Base-by-base conservation (phyloP, 2,888 invertebrate species). In the Syrphus vitripennis region DNA sequence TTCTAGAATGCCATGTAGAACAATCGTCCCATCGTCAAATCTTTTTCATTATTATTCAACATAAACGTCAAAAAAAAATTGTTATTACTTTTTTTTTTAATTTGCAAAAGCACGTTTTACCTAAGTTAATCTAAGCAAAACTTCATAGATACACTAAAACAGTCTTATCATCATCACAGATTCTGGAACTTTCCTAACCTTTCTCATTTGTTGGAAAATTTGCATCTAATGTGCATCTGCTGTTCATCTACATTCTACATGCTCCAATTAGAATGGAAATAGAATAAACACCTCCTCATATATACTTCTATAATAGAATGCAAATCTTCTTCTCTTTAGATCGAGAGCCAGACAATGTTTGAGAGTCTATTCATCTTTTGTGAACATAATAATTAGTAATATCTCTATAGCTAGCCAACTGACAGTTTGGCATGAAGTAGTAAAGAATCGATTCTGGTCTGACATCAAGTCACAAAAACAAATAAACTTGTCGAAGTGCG, bases 401-500 rank as follows among this genome's bases (percentile, higher is more conserved):
- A 57, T 19, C 29, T 3, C 7, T 21, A 12, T n/a, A 1, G 21
- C 9, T 3, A 12, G 4, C 6, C 7, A 45, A 57, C 48, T 67
- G 80, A 67, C 67, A 74, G 74, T n/a, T 61, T 24, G n/a, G 59
- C 19, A 24, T 37, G n/a, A 7, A 26, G 29, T 12, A 59, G 34
- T 29, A 14, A 26, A 55, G 45, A 53, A 59, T 76, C 76, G 48
- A 65, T 59, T 63, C 19, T 42, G 31, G 14, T n/a, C 31, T 12
- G 29, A 34, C 48, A 29, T 6, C 29, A 12, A 82, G 55, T 37
- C 45, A 5, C 12, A n/a, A 24, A 59, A 71, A 72, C 48, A 72
- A 77, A 77, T 65, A 65, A 45, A 83, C 53, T 40, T 65, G 75
- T 65, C 76, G 65, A 65, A 63, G 65, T 71, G 70, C 24, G 29